Base-by-base conservation (phyloP, 2,888 invertebrate species). In the Macropis europaea region DNA sequence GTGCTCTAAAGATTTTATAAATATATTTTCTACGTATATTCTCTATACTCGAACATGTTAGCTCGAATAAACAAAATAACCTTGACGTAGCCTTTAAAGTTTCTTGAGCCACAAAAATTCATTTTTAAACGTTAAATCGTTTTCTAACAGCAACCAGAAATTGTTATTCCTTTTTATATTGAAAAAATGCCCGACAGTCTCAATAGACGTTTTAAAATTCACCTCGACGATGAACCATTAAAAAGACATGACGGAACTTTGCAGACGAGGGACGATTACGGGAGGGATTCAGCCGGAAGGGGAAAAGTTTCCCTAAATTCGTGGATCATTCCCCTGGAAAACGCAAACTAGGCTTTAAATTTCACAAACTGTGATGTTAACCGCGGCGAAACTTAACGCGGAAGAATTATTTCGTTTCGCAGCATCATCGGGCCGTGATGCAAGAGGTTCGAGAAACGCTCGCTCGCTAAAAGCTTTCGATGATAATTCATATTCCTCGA, bases 211-310 rank as follows among this genome's bases (percentile, higher is more conserved):
- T 15, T 66, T 47, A 54, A 67, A 54, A 54, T 66, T 53, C 62
- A 34, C 22, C 53, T 32, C 38, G 45, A 13, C 28, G 47, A 13
- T 24, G 2, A 5, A 9, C 13, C 22, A 9, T 56, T 62, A 61
- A 62, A 57, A 45, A 38, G 62, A 47, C 72, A 71, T 17, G 62
- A 72, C 57, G 50, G 40, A 72, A 62, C 54, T 71, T 71, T 28
- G 34, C 72, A 71, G 72, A 67, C 67, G n/a, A 38, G 15, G 42
- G 38, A 22, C 4, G 9, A 17, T 56, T 11, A 13, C 9, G 1
- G 15, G 13, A 43, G 7, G 7, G 11, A 13, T 38, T 40, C 1
- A 34, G 11, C 6, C n/a, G 22, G 15, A 15, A 11, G n/a, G 26
- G 45, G 22, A 22, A 26, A 47, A 66, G 40, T 66, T 54, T 32